These are phyloP conservation scores for Halyomorpha halys DNA, from an alignment of 1,140 invertebrate genomes.

Conservation along the genomic window DNA sequence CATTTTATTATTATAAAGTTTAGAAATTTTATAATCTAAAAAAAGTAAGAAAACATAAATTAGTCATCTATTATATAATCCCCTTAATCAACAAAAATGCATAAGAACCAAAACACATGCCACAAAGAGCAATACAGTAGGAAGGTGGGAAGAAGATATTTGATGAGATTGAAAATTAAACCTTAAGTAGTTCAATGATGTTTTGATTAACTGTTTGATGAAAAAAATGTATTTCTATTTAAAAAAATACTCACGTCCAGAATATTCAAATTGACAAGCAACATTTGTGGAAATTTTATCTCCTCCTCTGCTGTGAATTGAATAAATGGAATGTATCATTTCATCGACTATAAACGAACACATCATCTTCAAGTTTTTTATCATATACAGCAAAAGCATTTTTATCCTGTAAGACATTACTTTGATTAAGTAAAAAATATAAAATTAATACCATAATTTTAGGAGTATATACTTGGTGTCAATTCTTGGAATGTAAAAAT, in stretches of 20 bases:
- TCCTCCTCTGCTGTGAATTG: constrained; percentile 38
- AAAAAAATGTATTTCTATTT: neutral
- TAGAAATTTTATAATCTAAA: no score
- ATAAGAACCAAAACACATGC: no score
- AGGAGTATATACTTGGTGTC: no score
- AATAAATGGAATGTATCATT: constrained; percentile 34
- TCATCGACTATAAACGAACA: constrained; percentile 47
- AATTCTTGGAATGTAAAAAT: no score
- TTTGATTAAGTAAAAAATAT: no score
- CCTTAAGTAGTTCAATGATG: neutral
- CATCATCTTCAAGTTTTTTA: constrained; percentile 35
- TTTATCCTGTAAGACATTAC: constrained; percentile 27
- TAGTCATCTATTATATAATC: no score
- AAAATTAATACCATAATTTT: no score
- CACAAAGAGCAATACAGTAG: no score
- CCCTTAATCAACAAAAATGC: no score
- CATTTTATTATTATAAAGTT: no score
- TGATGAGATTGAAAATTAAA: neutral
- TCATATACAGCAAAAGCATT: constrained; percentile 24
- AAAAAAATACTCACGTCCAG: constrained; percentile 7
- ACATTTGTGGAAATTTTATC: constrained; percentile 48
- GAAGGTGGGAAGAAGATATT: no score
- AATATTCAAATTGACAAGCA: constrained; percentile 54
- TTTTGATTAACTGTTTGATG: neutral
- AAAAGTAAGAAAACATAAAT: no score